Evolutionary conservation across 2,888 invertebrate genomes (phyloP), one percentile per base, ranked within the genome.

Genomic region (Eumerus sabulonum): DNA sequence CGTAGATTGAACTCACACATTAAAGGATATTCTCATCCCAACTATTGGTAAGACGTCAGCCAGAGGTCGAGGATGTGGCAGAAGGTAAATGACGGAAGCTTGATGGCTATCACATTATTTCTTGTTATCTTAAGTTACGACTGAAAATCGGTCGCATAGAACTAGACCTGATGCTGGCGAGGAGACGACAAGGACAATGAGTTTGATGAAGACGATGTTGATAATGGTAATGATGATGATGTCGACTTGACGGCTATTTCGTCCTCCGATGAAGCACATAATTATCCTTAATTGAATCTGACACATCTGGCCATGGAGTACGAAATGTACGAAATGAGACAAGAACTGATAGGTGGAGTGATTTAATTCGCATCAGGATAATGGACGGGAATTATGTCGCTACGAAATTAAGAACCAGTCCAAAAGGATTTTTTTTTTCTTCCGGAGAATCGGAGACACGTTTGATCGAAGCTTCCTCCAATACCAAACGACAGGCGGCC

Each of bases 251-350:
- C 74, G 79, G 68, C 68, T 79, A 79, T 79, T 79, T 74, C 79
- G 64, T 68, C 79, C 74, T 79, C 79, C 74, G 74, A 73, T 79
- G 79, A 79, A 79, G 79, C 79, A 79, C 79, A 79, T 79, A 74
- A 79, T 79, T 79, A 79, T 79, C 68, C 70, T 68, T 79, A 79
- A 79, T 79, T 79, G 79, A 79, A 79, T 74, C 60, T 70, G 74
- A 53, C 73, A 74, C 79, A 79, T 79, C 79, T 79, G 79, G 73
- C 74, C 60, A 27, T 7, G 27, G 68, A 40, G 68, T 19, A 38
- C 51, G 44, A 44, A 35, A n/a, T 40, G 50, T 27, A 18, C 53
- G 14, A n/a, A 36, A 16, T 19, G 36, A 16, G 12, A 9, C 17
- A 19, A 36, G 9, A 9, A 13, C 16, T 9, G 13, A 27, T 53